Conservation (phyloP, 2,113 vertebrate genomes). For the Pterocles gutturalis region DNA sequence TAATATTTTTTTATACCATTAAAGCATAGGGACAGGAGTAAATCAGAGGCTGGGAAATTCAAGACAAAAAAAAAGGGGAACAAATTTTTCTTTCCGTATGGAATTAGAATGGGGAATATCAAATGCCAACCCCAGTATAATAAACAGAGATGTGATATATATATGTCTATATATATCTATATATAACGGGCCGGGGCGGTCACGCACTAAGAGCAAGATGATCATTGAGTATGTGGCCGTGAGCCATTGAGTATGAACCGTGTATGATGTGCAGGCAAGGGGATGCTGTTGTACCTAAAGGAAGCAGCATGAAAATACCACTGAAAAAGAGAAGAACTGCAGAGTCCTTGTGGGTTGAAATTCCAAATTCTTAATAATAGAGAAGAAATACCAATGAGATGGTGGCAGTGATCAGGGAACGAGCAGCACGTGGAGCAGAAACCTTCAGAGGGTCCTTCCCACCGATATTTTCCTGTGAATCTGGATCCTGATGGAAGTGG, state of each 20-base stretch:
- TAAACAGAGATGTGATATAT: too few species aligned
- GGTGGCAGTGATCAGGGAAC: too few species aligned
- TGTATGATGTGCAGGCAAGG: neutral
- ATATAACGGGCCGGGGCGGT: too few species aligned
- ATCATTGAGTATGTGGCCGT: neutral
- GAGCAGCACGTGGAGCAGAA: rapidly evolving
- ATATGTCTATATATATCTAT: too few species aligned
- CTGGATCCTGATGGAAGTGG: neutral
- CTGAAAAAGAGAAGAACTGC: neutral
- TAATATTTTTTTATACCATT: neutral
- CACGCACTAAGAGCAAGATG: too few species aligned
- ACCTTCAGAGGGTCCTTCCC: neutral
- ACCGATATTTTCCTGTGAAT: neutral
- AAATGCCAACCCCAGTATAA: neutral
- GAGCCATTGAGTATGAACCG: neutral
- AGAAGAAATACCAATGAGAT: neutral
- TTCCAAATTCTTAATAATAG: neutral
- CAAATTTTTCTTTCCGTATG: neutral
- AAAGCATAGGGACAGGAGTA: neutral
- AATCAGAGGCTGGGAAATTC: neutral
- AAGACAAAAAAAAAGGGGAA: neutral
- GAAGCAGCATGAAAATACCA: neutral
- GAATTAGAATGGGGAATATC: neutral
- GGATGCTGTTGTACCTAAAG: rapidly evolving
- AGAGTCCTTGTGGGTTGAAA: neutral